Conservation (phyloP, 2,888 invertebrate genomes). For the Timema podura region DNA sequence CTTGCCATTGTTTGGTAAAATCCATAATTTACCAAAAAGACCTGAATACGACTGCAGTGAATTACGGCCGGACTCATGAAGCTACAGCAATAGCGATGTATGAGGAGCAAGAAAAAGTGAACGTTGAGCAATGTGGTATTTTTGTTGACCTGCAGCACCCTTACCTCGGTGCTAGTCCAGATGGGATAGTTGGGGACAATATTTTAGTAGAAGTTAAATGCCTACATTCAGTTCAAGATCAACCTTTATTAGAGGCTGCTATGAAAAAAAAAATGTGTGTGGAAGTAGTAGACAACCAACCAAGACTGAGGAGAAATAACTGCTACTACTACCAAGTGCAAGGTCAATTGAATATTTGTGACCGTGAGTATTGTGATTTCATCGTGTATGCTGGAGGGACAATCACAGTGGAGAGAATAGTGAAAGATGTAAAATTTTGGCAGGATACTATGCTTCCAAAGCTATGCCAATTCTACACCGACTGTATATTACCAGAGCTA, state of each 20-base stretch:
- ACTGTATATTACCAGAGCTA: conserved; percentile 17
- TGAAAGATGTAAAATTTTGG: conserved; percentile 9
- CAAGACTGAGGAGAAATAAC: background rate
- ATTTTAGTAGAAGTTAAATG: conserved; percentile 2
- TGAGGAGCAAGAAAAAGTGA: background rate
- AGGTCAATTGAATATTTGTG: conserved; percentile 17
- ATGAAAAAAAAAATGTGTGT: background rate
- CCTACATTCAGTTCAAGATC: background rate
- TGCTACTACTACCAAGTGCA: background rate
- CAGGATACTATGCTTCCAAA: conserved; percentile 18
- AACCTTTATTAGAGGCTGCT: background rate
- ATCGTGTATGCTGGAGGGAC: conserved; percentile 11
- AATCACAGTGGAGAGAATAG: conserved; percentile 5
- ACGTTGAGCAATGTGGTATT: background rate
- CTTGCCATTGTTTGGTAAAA: conserved; percentile 4
- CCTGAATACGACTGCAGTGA: conserved; percentile 2
- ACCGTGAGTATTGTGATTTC: conserved; percentile 18
- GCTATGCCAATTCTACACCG: conserved; percentile 11
- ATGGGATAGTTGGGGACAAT: background rate
- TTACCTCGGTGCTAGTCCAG: conserved; percentile 2
- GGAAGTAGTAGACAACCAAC: background rate
- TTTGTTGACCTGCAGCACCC: background rate
- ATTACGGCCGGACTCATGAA: conserved; percentile 7
- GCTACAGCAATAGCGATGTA: background rate
- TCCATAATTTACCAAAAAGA: conserved; percentile 2